Evolutionary conservation across 2,797 vertebrate species (phyloP), one percentile per base, ranked within the genome.

Genomic region (Clamator glandarius): DNA sequence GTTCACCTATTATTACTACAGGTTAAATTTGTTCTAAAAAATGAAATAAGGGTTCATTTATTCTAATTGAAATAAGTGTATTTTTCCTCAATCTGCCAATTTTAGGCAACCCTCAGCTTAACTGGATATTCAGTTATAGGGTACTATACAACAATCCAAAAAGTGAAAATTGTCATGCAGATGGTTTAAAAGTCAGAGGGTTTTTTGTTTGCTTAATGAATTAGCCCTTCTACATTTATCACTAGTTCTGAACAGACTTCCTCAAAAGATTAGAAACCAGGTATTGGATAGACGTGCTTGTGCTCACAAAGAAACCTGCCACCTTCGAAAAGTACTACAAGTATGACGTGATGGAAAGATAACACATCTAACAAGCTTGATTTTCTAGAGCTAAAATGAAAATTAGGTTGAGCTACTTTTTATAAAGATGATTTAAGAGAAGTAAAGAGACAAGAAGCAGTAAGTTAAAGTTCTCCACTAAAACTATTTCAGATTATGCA

Each of bases 371-470:
- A 28, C 39, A 48, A 72, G 31, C 1, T 4, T 36, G 19, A n/a
- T 63, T 86, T 64, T 93, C 64, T 50, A 72, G 26, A 72, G 29
- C 17, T 68, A 77, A 36, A 76, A 86, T 55, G 51, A 77, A 89
- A 90, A 28, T 35, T 9, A 50, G 14, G 15, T 64, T 68, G 28
- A 92, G 33, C 12, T 74, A n/a, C 21, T 74, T 85, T 57, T 80
- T 84, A 58, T 6, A 18, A 77, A 66, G 20, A 54, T 2, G 6
- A 58, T 6, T 4, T 13, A 64, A 68, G 33, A 69, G 62, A 81
- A 69, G 57, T 17, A 36, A 67, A 77, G 33, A 73, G 13, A 20
- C 39, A 85, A 82, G 66, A 29, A 74, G 23, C 13, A 67, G 3
- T 7, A 83, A 50, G 33, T 55, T 61, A 58, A 58, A 64, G 18